Evolutionary conservation across 2,888 invertebrate species (phyloP).

Genomic region (Caenorhabditis becei): DNA sequence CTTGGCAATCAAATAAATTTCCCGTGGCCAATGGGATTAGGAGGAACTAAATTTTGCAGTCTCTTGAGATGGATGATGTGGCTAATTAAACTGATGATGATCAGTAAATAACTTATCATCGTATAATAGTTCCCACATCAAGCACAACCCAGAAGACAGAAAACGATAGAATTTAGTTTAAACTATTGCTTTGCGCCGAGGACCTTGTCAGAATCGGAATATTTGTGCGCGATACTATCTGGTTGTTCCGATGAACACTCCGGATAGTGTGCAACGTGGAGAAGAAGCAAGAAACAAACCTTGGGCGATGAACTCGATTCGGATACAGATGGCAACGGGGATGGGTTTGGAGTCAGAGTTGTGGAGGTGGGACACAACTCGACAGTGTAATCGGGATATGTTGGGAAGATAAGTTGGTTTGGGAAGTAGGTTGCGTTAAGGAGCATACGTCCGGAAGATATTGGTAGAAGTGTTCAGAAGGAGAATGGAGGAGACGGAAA

Average conservation of each 20-base stretch:
- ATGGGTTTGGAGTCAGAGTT: conserved; percentile 30
- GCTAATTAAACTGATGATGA: conserved; percentile 1
- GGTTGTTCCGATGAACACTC: conserved; percentile 28
- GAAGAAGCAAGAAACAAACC: conserved; percentile 26
- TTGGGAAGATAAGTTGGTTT: conserved; percentile 11
- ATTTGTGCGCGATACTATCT: conserved; percentile 15
- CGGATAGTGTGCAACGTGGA: conserved; percentile 15
- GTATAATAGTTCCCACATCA: background rate
- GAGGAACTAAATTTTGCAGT: background rate
- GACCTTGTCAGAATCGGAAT: background rate
- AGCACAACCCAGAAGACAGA: conserved; percentile 9
- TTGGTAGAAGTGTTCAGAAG: background rate
- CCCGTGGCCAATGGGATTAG: background rate
- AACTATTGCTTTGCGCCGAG: background rate
- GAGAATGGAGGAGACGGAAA: too few relatives aligned
- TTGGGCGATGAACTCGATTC: conserved; percentile 36
- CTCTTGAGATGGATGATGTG: conserved; percentile 11
- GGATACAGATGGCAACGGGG: conserved; percentile 43
- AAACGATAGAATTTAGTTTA: conserved; percentile 5
- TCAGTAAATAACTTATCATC: background rate
- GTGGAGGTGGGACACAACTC: conserved; percentile 37
- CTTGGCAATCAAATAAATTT: background rate
- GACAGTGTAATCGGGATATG: conserved; percentile 33
- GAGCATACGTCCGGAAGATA: conserved; percentile 30
- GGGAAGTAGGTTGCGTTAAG: conserved; percentile 36